Evolutionary conservation across 2,888 invertebrate genomes (phyloP).

Genomic region (Alloscopus bannaensis): DNA sequence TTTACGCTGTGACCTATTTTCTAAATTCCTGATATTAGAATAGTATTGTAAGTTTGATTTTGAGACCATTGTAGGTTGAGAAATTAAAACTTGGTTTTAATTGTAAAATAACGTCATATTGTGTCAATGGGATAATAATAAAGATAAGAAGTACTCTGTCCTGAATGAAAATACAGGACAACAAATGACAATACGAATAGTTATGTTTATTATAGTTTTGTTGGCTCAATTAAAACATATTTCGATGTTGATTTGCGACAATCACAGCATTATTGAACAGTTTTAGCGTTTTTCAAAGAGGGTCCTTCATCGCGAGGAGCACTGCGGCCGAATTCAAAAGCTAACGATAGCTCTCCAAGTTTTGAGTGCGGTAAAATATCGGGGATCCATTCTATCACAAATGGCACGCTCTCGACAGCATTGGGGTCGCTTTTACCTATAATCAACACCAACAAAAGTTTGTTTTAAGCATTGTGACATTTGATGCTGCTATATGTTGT

Average conservation of each 20-base stretch:
- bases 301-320: constrained; percentile 16
- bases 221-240: neutral
- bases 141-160: no score
- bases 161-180: no score
- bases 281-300: neutral
- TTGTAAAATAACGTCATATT: no score
- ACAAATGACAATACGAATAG: neutral
- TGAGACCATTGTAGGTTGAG: no score
- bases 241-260: neutral
- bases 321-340: constrained; percentile 82
- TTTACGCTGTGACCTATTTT: no score
- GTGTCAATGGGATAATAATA: no score
- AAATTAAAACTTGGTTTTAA: no score
- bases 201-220: neutral
- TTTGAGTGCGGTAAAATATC: constrained; percentile 82
- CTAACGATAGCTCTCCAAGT: constrained; percentile 84
- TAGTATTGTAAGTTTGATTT: no score
- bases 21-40: no score
- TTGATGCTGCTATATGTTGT: no score
- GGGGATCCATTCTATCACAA: constrained; percentile 87
- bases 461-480: no score
- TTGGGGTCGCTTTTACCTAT: constrained; percentile 78
- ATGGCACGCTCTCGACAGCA: constrained; percentile 80
- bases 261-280: neutral
- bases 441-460: no score